Percentiles rank a stretch among this genome's conserved stretches.
These are phyloP conservation scores for Trissonchulus latispiculum DNA, from an alignment of 2,888 invertebrate genomes.

Conservation along the genomic window DNA sequence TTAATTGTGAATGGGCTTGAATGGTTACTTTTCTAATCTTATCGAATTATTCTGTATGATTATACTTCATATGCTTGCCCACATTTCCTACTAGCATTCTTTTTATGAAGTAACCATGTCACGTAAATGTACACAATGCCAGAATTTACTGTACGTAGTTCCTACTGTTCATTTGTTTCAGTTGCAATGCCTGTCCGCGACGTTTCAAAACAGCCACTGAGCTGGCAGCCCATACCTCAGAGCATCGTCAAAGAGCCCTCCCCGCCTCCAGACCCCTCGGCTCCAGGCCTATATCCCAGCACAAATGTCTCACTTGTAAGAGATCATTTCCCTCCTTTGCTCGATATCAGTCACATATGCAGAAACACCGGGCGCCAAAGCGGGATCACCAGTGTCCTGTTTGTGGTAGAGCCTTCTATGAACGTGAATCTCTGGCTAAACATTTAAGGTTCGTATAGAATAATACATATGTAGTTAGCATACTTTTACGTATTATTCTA, in stretches of 20 bases:
- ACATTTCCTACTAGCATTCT: too few species aligned
- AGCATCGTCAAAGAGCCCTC: background rate
- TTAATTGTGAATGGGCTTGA: too few species aligned
- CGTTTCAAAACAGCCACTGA: constrained; percentile 5
- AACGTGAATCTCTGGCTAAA: constrained; percentile 18
- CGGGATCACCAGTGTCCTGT: constrained; percentile 20
- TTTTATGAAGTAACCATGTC: too few species aligned
- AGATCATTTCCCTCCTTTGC: background rate
- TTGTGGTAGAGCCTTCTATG: constrained; percentile 19
- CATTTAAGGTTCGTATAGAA: constrained; percentile 20
- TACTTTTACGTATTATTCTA: too few species aligned
- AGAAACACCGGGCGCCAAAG: constrained; percentile 1
- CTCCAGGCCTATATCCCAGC: background rate
- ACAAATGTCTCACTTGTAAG: background rate
- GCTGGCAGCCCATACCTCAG: background rate
- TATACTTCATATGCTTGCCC: too few species aligned
- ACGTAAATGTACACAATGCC: too few species aligned
- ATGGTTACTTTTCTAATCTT: too few species aligned
- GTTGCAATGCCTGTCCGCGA: background rate
- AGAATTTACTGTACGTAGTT: too few species aligned
- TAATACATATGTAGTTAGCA: too few species aligned
- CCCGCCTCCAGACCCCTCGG: background rate
- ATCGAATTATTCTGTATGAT: too few species aligned
- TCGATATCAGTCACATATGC: background rate
- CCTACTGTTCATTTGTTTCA: too few species aligned